phyloP scores from a whole-genome alignment of 2,888 invertebrate species.

The Coenonympha arcania region DNA sequence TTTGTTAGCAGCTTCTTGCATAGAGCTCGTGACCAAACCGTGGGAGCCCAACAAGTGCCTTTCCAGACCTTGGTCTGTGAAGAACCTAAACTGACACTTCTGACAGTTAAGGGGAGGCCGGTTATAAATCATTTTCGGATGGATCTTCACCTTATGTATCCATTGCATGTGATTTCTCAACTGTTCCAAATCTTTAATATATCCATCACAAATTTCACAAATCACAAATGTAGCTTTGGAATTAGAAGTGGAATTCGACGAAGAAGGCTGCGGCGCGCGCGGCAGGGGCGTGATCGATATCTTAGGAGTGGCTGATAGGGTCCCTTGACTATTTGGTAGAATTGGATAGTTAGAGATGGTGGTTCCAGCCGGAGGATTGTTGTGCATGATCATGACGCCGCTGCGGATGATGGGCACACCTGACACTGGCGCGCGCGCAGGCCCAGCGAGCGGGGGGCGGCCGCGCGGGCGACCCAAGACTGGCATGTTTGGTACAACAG shows the following conservation, averaged over 20 bases:
- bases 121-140: conserved; percentile 97
- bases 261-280: conserved; percentile 74
- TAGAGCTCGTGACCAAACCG: conserved; percentile 94
- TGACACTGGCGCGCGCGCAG: conserved; percentile 53
- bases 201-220: conserved; percentile 98
- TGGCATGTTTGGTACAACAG: conserved; percentile 46
- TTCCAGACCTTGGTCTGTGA: conserved; percentile 96
- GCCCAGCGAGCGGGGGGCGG: conserved; percentile 56
- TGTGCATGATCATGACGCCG: conserved; percentile 81
- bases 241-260: conserved; percentile 53
- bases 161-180: conserved; percentile 97
- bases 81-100: conserved; percentile 96
- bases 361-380: conserved; percentile 65
- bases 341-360: conserved; percentile 64
- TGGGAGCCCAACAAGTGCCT: conserved; percentile 95
- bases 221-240: conserved; percentile 92
- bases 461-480: conserved; percentile 62
- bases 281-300: conserved; percentile 94
- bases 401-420: conserved; percentile 68
- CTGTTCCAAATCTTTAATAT: conserved; percentile 96
- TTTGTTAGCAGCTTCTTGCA: conserved; percentile 96
- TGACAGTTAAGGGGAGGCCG: conserved; percentile 95
- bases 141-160: conserved; percentile 97
- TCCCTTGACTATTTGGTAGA: conserved; percentile 53
- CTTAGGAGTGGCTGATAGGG: conserved; percentile 82